These are phyloP conservation scores for Boloria selene DNA, from an alignment of 2,888 invertebrate species.

Conservation along the genomic window DNA sequence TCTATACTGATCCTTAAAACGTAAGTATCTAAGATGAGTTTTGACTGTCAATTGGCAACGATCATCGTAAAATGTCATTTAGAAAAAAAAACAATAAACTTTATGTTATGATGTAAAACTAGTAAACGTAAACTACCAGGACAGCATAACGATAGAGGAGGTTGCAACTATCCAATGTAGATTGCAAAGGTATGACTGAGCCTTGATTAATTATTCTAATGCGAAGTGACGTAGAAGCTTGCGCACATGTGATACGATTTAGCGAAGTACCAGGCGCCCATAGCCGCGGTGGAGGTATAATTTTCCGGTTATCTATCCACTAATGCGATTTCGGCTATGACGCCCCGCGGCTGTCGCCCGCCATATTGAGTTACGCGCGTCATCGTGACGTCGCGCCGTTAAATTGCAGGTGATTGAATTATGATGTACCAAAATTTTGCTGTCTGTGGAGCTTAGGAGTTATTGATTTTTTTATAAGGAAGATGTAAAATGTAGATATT, in stretches of 20 bases:
- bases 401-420: constrained; percentile 44
- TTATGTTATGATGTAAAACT: too few relatives aligned
- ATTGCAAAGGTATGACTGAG: background rate
- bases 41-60: too few relatives aligned
- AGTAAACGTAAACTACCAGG: constrained; percentile 7
- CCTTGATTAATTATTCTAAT: constrained; percentile 1
- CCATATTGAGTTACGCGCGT: constrained; percentile 46
- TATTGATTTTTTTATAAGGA: background rate
- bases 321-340: constrained; percentile 45
- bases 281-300: constrained; percentile 41
- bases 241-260: background rate
- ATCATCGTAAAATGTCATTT: too few relatives aligned
- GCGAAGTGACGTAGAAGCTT: background rate
- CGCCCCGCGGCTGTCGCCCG: constrained; percentile 37
- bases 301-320: constrained; percentile 45
- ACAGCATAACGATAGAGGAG: background rate
- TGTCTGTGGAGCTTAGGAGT: constrained; percentile 15
- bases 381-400: constrained; percentile 38
- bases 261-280: constrained; percentile 15
- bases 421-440: constrained; percentile 41
- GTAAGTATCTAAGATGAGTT: too few relatives aligned
- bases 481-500: too few relatives aligned
- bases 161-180: background rate
- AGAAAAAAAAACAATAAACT: too few relatives aligned
- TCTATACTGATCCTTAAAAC: too few relatives aligned